Percentiles rank a stretch among this genome's conserved stretches.
Conservation (phyloP, 2,888 invertebrate species). For the Boloria euphrosyne region DNA sequence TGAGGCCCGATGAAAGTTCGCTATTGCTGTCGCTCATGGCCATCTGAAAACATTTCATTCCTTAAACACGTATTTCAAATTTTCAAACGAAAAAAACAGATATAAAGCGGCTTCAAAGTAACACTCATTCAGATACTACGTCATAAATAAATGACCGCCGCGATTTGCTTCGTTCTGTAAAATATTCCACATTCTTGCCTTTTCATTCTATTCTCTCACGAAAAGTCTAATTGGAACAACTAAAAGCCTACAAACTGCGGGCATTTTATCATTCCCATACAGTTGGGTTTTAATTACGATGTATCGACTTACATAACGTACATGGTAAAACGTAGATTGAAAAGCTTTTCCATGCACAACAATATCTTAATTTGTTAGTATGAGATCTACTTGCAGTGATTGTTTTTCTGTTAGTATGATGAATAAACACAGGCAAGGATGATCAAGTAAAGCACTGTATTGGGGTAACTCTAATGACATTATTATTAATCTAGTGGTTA, state of each 20-base stretch:
- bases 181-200: constrained; percentile 10
- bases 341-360: constrained; percentile 74
- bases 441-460: constrained; percentile 83
- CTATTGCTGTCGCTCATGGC: constrained; percentile 83
- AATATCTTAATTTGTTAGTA: constrained; percentile 65
- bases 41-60: constrained; percentile 76
- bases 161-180: constrained; percentile 7
- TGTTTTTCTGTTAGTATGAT: constrained; percentile 74
- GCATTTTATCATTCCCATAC: constrained; percentile 31
- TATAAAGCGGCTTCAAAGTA: constrained; percentile 11
- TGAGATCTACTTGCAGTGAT: constrained; percentile 73
- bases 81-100: not conserved
- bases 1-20: constrained; percentile 76
- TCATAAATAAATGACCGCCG: constrained; percentile 2
- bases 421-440: constrained; percentile 84
- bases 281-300: constrained; percentile 35
- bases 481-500: constrained; percentile 79
- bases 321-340: constrained; percentile 41
- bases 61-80: not conserved
- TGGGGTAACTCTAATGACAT: constrained; percentile 76
- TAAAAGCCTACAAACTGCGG: constrained; percentile 13
- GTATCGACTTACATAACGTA: constrained; percentile 46
- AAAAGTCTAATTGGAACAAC: constrained; percentile 9
- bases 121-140: constrained; percentile 4
- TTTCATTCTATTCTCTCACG: constrained; percentile 11